Evolutionary conservation across 1,140 invertebrate species (phyloP).

Genomic region (Drosophila saltans): DNA sequence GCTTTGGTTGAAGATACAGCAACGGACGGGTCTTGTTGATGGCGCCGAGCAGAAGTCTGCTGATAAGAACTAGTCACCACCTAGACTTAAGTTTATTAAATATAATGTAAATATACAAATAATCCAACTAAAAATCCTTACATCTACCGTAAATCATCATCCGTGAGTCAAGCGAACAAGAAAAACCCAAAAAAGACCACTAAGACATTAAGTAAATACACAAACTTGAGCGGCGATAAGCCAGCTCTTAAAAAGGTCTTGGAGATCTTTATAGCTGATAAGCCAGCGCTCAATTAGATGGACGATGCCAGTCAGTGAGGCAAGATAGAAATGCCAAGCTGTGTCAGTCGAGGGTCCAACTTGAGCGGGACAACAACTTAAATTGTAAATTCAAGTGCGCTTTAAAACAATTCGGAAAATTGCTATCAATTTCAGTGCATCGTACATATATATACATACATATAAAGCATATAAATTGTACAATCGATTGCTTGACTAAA

Average conservation of each 20-base stretch:
- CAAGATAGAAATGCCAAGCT: slow-evolving; percentile 38
- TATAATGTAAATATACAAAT: slow-evolving; percentile 55
- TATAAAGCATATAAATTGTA: background rate
- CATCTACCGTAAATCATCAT: slow-evolving; percentile 59
- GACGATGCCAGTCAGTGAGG: slow-evolving; percentile 29
- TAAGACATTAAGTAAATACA: slow-evolving; percentile 38
- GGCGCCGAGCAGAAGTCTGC: slow-evolving; percentile 16
- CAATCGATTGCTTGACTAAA: background rate
- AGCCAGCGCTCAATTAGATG: slow-evolving; percentile 50
- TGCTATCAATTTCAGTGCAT: slow-evolving; percentile 35
- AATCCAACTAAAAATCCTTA: slow-evolving; percentile 14
- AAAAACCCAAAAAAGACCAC: slow-evolving; percentile 45
- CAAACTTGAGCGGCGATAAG: slow-evolving; percentile 17
- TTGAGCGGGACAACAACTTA: slow-evolving; percentile 43
- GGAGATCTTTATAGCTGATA: slow-evolving; percentile 61
- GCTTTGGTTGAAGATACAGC: slow-evolving; percentile 85
- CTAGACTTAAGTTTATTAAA: slow-evolving; percentile 36
- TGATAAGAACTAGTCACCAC: slow-evolving; percentile 59
- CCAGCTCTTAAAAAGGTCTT: slow-evolving; percentile 53
- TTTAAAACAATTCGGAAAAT: background rate
- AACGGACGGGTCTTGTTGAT: slow-evolving; percentile 48
- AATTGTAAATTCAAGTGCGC: slow-evolving; percentile 17
- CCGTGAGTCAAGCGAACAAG: slow-evolving; percentile 40
- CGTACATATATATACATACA: background rate
- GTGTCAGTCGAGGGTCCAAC: slow-evolving; percentile 52